Conservation (phyloP, 2,888 invertebrate genomes). For the Empis stercorea region DNA sequence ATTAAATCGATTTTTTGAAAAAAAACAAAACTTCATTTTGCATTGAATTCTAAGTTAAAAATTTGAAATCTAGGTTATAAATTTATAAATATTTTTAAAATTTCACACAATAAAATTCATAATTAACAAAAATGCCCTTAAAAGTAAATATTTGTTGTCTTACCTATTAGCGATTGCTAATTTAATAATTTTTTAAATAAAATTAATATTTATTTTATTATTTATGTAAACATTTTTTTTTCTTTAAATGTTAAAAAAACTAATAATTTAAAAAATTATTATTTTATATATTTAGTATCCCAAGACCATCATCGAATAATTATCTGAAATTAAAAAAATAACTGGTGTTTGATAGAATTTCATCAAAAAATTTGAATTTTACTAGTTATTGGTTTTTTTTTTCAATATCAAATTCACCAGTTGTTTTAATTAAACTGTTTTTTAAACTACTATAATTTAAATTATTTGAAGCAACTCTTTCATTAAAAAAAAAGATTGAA, state of each 20-base stretch:
- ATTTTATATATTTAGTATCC: not conserved
- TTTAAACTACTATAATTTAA: conserved; percentile 1
- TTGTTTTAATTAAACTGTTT: not conserved
- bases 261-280: too few species aligned
- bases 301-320: not conserved
- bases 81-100: not conserved
- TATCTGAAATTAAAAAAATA: conserved; percentile 9
- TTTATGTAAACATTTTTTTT: conserved; percentile 10
- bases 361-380: conserved; percentile 11
- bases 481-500: not conserved
- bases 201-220: too few species aligned
- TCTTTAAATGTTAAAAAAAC: conserved; percentile 2
- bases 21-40: too few species aligned
- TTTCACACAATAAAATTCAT: not conserved
- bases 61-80: too few species aligned
- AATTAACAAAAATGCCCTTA: not conserved
- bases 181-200: conserved; percentile 12
- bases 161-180: conserved; percentile 21
- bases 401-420: conserved; percentile 11
- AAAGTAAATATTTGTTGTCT: not conserved
- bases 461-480: conserved; percentile 5
- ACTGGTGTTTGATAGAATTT: not conserved
- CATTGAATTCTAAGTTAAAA: too few species aligned
- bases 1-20: too few species aligned
- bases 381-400: conserved; percentile 3